These are phyloP conservation scores for Standfussiana lucernea DNA, from an alignment of 2,888 invertebrate genomes.

Conservation along the genomic window DNA sequence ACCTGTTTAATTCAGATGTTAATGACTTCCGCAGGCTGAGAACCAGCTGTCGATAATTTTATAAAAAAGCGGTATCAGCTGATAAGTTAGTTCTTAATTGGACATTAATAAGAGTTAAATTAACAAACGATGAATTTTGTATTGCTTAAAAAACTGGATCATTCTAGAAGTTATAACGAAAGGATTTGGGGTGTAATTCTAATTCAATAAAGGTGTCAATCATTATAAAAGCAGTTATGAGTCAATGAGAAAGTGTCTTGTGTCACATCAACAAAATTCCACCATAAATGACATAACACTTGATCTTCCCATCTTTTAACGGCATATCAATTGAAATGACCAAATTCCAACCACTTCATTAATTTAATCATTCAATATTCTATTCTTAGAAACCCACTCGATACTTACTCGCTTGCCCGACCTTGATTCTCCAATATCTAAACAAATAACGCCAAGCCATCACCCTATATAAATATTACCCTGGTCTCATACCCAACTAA, in stretches of 20 bases:
- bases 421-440: constrained; percentile 42
- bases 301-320: background rate
- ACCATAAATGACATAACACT: background rate
- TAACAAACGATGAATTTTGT: background rate
- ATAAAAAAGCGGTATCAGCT: constrained; percentile 13
- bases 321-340: background rate
- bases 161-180: background rate
- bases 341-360: background rate
- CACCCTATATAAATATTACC: constrained; percentile 60
- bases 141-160: background rate
- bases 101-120: background rate
- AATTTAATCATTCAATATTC: constrained; percentile 10
- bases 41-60: constrained; percentile 25
- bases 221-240: background rate
- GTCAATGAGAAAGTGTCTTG: background rate
- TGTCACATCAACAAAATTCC: background rate
- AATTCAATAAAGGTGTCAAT: background rate
- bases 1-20: constrained; percentile 24
- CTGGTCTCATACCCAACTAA: constrained; percentile 74
- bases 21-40: constrained; percentile 23
- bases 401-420: constrained; percentile 18
- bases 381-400: background rate
- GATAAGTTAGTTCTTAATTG: background rate
- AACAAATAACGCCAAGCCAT: constrained; percentile 33
- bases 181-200: background rate